Percentiles rank a stretch among this genome's conserved stretches.
Evolutionary conservation across 2,113 vertebrate species (phyloP).

Genomic region (Bolborhynchus lineola): DNA sequence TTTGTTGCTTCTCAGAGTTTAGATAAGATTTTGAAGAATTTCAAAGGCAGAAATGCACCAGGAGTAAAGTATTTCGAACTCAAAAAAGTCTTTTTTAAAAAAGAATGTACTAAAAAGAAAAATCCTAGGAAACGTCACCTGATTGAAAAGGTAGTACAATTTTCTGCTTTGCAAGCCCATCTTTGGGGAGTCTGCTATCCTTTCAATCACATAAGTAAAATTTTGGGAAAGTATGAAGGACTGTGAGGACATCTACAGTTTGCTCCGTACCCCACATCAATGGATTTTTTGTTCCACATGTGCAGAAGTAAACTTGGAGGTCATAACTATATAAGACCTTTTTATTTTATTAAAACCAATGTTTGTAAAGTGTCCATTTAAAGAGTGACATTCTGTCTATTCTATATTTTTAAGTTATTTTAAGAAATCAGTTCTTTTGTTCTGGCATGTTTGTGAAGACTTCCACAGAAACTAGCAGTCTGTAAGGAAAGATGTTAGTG

Average conservation of each 20-base stretch:
- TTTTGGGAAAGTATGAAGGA: neutral
- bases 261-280: neutral
- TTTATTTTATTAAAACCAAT: neutral
- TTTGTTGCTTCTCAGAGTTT: neutral
- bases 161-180: neutral
- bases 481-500: neutral
- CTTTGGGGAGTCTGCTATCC: neutral
- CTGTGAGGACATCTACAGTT: neutral
- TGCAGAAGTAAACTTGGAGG: neutral
- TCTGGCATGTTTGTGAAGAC: neutral
- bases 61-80: accelerated
- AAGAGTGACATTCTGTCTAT: neutral
- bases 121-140: neutral
- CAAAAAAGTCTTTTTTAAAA: neutral
- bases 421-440: neutral
- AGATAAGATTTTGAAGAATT: neutral
- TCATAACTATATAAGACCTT: neutral
- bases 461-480: neutral
- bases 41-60: neutral
- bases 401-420: neutral
- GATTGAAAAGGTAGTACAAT: neutral
- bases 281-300: neutral
- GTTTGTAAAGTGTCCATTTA: neutral
- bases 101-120: neutral
- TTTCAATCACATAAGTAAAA: neutral